Evolutionary conservation across 1,140 invertebrate genomes (phyloP).

Genomic region (Dendrolimus kikuchii): DNA sequence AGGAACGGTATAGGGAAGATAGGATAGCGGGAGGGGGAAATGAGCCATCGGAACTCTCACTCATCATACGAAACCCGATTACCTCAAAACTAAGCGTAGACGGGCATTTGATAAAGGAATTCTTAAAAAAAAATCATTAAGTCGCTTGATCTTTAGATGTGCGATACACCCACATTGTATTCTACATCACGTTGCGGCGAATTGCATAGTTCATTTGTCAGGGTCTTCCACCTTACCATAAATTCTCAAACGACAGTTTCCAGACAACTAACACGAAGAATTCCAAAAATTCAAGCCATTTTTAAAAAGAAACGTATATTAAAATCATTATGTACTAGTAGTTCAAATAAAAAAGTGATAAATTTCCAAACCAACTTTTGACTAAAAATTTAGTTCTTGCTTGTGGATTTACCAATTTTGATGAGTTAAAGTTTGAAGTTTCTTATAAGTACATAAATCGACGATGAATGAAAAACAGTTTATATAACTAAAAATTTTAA

Average conservation of each 20-base stretch:
- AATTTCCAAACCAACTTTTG: too few species aligned
- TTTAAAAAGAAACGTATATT: slow-evolving; percentile 8
- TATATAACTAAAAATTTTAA: too few species aligned
- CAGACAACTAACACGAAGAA: slow-evolving; percentile 14
- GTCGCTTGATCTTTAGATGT: slow-evolving; percentile 38
- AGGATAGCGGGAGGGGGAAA: too few species aligned
- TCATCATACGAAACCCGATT: not conserved
- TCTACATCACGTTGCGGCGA: slow-evolving; percentile 33
- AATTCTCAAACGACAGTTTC: slow-evolving; percentile 22
- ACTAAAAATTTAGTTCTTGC: too few species aligned
- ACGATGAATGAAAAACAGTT: too few species aligned
- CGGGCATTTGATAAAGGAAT: slow-evolving; percentile 1
- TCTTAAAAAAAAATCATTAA: slow-evolving; percentile 19
- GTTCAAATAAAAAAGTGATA: too few species aligned
- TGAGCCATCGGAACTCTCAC: not conserved
- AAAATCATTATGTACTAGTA: too few species aligned
- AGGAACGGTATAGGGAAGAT: too few species aligned
- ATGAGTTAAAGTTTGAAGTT: too few species aligned
- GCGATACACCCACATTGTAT: slow-evolving; percentile 42
- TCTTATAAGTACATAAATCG: too few species aligned
- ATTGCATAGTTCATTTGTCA: slow-evolving; percentile 49
- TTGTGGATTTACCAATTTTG: too few species aligned
- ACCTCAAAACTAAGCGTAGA: too few species aligned
- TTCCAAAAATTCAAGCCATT: slow-evolving; percentile 14
- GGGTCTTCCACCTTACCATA: slow-evolving; percentile 22